Conservation (phyloP, 2,797 vertebrate genomes). For the Esox lucius region DNA sequence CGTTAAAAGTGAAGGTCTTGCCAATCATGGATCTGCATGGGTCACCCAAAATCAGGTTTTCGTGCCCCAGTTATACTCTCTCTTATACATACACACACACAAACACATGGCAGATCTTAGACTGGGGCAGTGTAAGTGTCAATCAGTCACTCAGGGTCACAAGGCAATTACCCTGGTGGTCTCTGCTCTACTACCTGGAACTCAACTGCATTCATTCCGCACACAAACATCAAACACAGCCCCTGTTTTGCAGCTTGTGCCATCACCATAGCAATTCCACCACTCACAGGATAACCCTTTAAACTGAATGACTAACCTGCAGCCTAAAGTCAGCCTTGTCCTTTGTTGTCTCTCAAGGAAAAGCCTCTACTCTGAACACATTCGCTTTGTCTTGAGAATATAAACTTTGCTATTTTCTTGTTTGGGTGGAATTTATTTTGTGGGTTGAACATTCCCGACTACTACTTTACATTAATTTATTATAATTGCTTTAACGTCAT, state of each 20-base stretch:
- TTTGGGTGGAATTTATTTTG: no score
- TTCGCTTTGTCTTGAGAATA: no score
- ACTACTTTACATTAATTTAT: no score
- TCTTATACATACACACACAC: conserved; percentile 26
- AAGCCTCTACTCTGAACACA: conserved; percentile 45
- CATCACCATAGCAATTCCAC: conserved; percentile 40
- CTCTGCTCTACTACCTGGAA: conserved; percentile 44
- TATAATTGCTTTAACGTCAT: no score
- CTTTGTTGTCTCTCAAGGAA: conserved; percentile 36
- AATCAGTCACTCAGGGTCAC: conserved; percentile 55
- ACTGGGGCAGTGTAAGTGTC: conserved; percentile 24
- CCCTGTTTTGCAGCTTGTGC: conserved; percentile 42
- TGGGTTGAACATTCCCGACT: no score
- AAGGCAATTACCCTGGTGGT: conserved; percentile 62
- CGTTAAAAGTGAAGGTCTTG: no score
- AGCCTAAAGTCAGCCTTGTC: conserved; percentile 31
- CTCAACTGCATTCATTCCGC: conserved; percentile 40
- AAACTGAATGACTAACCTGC: conserved; percentile 44
- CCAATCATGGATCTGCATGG: conserved; percentile 35
- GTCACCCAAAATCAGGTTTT: conserved; percentile 16
- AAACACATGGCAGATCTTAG: conserved; percentile 32
- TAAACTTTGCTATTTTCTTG: no score
- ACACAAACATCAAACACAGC: conserved; percentile 50
- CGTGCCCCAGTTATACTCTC: neutral
- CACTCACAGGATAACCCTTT: conserved; percentile 56